These are phyloP conservation scores for Oceanodroma tethys DNA, from an alignment of 2,113 vertebrate genomes.

Conservation along the genomic window DNA sequence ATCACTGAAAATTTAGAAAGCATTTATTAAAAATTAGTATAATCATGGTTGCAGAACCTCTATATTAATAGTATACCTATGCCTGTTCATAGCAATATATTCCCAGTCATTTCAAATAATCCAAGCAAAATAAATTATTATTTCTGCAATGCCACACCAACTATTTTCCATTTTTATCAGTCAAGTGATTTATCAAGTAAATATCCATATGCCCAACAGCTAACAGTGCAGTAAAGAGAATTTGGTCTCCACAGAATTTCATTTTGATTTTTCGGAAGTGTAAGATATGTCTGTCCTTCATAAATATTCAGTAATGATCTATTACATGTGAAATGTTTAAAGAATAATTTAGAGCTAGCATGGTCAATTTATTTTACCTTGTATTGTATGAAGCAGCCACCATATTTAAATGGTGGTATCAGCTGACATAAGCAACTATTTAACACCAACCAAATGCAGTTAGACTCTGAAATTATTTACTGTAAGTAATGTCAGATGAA, in stretches of 20 bases:
- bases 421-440: background rate
- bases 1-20: background rate
- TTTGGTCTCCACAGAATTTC: background rate
- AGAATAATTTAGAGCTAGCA: background rate
- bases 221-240: background rate
- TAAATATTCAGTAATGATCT: background rate
- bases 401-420: background rate
- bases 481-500: background rate
- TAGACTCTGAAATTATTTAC: background rate
- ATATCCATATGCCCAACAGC: background rate
- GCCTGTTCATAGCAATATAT: background rate
- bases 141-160: background rate
- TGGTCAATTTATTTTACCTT: background rate
- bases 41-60: background rate
- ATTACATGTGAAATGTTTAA: background rate
- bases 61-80: background rate
- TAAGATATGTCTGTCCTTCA: background rate
- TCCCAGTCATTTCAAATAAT: background rate
- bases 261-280: background rate
- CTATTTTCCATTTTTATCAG: background rate
- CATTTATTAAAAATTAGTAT: background rate
- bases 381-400: background rate
- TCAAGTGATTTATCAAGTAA: background rate
- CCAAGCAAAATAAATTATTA: background rate
- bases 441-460: background rate